Evolutionary conservation across 2,888 invertebrate species (phyloP).

Genomic region (Dryomyza anilis): DNA sequence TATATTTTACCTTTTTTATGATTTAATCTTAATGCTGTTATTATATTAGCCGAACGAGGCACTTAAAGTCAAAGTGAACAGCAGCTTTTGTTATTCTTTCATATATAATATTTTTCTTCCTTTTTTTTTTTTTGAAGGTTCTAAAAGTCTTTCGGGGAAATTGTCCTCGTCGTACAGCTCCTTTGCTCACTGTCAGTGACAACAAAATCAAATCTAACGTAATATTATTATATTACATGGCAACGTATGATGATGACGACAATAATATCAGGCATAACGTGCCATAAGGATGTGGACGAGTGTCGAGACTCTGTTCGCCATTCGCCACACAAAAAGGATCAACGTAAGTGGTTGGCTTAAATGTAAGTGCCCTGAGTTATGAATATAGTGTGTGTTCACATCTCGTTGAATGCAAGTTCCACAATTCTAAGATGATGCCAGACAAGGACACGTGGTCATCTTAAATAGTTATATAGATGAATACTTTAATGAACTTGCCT

Average conservation of each 20-base stretch:
- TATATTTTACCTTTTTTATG: too few relatives aligned
- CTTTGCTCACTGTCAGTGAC: neutral
- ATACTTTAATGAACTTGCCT: too few relatives aligned
- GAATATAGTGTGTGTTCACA: too few relatives aligned
- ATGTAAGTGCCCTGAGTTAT: conserved; percentile 19
- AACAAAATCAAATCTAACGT: conserved; percentile 21
- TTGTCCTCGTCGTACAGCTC: neutral
- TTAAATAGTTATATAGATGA: too few relatives aligned
- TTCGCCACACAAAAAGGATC: conserved; percentile 14
- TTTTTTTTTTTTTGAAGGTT: neutral
- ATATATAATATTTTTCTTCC: neutral
- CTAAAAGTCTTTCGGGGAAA: neutral
- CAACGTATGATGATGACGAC: neutral
- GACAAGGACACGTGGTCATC: too few relatives aligned
- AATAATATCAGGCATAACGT: neutral
- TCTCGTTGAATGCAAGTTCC: too few relatives aligned
- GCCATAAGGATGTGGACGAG: neutral
- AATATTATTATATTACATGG: conserved; percentile 15
- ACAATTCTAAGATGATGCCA: too few relatives aligned
- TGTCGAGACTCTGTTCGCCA: neutral
- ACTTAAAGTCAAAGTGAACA: neutral
- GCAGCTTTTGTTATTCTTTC: neutral
- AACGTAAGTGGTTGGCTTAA: conserved; percentile 25
- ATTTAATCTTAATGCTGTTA: too few relatives aligned
- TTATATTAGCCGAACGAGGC: neutral